Base-by-base conservation (phyloP, 2,113 vertebrate genomes). In the Phrynosoma platyrhinos region DNA sequence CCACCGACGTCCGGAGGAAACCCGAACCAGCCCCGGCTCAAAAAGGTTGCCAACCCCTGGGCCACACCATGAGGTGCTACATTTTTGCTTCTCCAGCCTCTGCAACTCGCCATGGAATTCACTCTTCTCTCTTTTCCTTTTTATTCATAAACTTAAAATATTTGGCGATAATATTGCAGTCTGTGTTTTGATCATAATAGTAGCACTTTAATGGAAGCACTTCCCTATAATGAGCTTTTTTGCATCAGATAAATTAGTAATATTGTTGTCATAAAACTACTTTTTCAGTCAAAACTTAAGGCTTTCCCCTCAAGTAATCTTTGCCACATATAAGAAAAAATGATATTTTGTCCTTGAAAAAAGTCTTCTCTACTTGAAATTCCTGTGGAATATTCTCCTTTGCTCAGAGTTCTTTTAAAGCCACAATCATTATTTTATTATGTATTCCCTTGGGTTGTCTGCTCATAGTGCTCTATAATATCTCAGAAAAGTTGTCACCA, bases 281-380 rank as follows among this genome's bases (percentile, higher is more conserved):
- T 79, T 55, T 87, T 72, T 71, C 85, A 42, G 32, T 64, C 86
- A 87, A 82, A 79, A 66, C 69, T 66, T 87, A 53, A 82, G 25
- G 47, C 1, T 21, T 87, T 83, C 12, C 83, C 2, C 2, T 85
- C 90, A 69, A 68, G 5, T 58, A 36, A 72, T 40, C 4, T 20
- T 87, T 86, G 27, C 10, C 36, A 78, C 55, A 79, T 88, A 88
- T n/a, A 47, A 84, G 23, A 23, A 77, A 68, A 82, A 36, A 85
- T 42, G 12, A 23, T 83, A 52, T 84, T 88, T 84, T 85, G 83
- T 79, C 76, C 66, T 79, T 74, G 36, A 47, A 74, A 80, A 69
- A 32, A 47, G 52, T 4, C 6, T 14, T 83, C 14, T 27, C 42
- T 84, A 32, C n/a, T 83, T 77, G 53, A 85, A 85, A 85, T 85